phyloP scores from a whole-genome alignment of 2,113 vertebrate genomes.

The Empidonax traillii region DNA sequence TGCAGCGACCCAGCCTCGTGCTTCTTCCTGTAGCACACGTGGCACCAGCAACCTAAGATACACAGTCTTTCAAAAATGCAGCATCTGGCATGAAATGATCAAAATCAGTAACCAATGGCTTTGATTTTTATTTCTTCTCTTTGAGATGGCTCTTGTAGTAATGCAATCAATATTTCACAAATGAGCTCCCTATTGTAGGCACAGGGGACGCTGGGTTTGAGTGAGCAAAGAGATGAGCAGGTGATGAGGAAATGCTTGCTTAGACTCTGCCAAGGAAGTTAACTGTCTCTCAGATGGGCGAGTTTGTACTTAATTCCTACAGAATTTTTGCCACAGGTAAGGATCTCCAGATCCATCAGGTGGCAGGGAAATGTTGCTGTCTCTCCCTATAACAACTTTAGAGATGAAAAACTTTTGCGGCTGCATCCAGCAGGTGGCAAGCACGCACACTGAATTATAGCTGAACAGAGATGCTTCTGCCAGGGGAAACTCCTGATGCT shows the following conservation, averaged over 20 bases:
- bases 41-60: not conserved
- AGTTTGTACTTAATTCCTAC: not conserved
- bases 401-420: not conserved
- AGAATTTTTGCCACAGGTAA: not conserved
- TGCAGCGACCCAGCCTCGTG: not conserved
- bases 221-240: not conserved
- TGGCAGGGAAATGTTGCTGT: not conserved
- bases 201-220: not conserved
- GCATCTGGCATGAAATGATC: not conserved
- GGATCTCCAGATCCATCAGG: not conserved
- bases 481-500: not conserved
- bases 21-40: not conserved
- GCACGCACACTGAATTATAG: not conserved
- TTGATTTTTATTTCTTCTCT: not conserved
- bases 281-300: not conserved
- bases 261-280: not conserved
- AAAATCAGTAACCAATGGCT: not conserved
- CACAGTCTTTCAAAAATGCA: not conserved
- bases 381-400: not conserved
- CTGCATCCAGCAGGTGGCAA: constrained; percentile 57
- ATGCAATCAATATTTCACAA: not conserved
- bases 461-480: not conserved
- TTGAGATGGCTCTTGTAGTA: not conserved
- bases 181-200: not conserved
- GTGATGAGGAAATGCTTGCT: not conserved